A percentile compares a stretch with the other conserved stretches of the same genome.
These are phyloP conservation scores for Drosophila multiciliata DNA, from an alignment of 2,888 invertebrate genomes.

Conservation along the genomic window DNA sequence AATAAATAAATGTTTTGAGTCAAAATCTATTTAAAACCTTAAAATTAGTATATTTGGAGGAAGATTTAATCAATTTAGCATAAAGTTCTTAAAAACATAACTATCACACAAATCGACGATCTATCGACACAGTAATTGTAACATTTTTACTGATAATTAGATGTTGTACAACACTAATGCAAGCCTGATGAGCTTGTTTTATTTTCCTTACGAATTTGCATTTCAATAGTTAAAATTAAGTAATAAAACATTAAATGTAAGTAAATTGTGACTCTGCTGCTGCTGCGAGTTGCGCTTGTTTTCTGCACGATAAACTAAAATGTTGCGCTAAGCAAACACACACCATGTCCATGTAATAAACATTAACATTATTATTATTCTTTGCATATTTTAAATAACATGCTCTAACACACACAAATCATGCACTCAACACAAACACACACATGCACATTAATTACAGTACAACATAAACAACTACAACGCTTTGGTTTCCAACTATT, in stretches of 20 bases:
- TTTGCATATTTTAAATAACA: slow-evolving; percentile 21
- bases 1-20: neutral
- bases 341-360: slow-evolving; percentile 15
- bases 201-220: slow-evolving; percentile 21
- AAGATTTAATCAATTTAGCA: neutral
- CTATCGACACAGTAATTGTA: slow-evolving; percentile 12
- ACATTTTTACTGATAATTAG: neutral
- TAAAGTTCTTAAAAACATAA: neutral
- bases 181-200: slow-evolving; percentile 40
- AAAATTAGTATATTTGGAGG: neutral
- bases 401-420: slow-evolving; percentile 20
- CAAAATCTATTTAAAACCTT: neutral
- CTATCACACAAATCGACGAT: neutral
- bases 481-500: slow-evolving; percentile 49
- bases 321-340: slow-evolving; percentile 2
- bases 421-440: slow-evolving; percentile 32
- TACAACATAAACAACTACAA: slow-evolving; percentile 38
- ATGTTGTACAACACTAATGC: slow-evolving; percentile 31
- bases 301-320: neutral
- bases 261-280: slow-evolving; percentile 9
- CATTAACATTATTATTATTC: slow-evolving; percentile 10
- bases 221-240: slow-evolving; percentile 12
- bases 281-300: neutral
- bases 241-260: slow-evolving; percentile 38
- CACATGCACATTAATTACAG: slow-evolving; percentile 27